These are phyloP conservation scores for Xiphydria camelus DNA, from an alignment of 2,888 invertebrate species.

Conservation along the genomic window DNA sequence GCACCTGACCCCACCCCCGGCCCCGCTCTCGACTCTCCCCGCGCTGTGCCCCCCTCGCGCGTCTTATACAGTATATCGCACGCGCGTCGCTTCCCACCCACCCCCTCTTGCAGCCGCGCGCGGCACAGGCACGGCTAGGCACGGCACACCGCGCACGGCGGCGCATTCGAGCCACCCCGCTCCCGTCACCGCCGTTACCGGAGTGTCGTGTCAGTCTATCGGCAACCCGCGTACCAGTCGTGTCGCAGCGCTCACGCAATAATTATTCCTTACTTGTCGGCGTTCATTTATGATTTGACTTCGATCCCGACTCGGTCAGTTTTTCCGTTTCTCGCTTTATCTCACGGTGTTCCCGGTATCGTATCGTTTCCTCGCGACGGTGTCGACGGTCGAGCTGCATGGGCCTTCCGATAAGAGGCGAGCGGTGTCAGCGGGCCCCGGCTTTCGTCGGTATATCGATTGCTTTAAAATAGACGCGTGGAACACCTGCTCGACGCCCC, in stretches of 20 bases:
- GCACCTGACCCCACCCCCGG: conserved; percentile 20
- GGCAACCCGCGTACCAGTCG: conserved; percentile 56
- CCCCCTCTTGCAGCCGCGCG: too few species aligned
- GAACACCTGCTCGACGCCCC: conserved; percentile 43
- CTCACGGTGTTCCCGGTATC: not conserved
- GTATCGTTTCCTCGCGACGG: not conserved
- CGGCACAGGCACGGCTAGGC: too few species aligned
- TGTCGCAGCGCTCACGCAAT: conserved; percentile 54
- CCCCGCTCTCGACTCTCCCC: conserved; percentile 2
- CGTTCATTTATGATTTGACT: conserved; percentile 38
- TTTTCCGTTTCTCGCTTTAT: too few species aligned
- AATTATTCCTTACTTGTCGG: conserved; percentile 49
- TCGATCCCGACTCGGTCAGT: not conserved
- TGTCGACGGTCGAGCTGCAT: not conserved
- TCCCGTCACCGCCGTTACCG: not conserved
- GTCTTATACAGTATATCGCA: conserved; percentile 4
- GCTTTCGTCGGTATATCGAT: conserved; percentile 47
- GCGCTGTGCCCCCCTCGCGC: conserved; percentile 7
- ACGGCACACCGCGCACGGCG: conserved; percentile 9
- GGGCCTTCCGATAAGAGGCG: too few species aligned
- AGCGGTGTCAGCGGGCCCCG: conserved; percentile 10
- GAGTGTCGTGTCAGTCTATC: conserved; percentile 50
- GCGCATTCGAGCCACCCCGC: not conserved
- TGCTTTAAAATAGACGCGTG: conserved; percentile 53
- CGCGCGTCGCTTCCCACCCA: conserved; percentile 8